phyloP scores from a whole-genome alignment of 2,113 vertebrate species.

The Nycticebus coucang region DNA sequence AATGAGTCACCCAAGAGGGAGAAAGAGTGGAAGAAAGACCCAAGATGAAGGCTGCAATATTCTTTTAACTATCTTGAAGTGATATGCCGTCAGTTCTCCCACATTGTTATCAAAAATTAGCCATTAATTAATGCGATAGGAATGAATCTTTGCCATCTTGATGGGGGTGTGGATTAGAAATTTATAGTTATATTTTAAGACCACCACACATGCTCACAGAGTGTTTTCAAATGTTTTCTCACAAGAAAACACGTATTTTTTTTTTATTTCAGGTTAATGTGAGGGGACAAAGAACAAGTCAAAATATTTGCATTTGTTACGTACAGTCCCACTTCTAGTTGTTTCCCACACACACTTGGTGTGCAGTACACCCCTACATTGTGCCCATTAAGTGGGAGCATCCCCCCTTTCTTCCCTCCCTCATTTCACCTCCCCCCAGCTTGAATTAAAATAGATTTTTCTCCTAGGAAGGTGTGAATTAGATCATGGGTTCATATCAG shows the following conservation, averaged over 20 bases:
- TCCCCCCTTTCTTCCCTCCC: no score
- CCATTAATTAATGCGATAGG: neutral
- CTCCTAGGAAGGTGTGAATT: no score
- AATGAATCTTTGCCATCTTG: neutral
- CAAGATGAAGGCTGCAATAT: neutral
- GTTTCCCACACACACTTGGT: no score
- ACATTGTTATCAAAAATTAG: neutral
- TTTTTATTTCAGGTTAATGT: neutral
- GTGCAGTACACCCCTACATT: no score
- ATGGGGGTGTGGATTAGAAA: neutral
- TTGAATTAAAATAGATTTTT: no score
- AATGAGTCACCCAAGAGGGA: neutral
- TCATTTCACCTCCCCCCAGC: no score
- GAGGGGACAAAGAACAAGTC: no score
- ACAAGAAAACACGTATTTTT: neutral
- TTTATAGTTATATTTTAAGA: neutral
- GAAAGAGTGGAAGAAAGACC: neutral
- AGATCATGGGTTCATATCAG: no score
- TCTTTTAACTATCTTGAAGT: neutral
- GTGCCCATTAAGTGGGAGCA: no score
- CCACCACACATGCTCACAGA: neutral
- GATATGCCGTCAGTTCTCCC: accelerated
- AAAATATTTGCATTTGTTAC: no score
- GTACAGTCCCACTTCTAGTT: no score
- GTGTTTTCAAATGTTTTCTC: neutral